phyloP scores from a whole-genome alignment of 2,113 vertebrate species.

The Scomber colias region DNA sequence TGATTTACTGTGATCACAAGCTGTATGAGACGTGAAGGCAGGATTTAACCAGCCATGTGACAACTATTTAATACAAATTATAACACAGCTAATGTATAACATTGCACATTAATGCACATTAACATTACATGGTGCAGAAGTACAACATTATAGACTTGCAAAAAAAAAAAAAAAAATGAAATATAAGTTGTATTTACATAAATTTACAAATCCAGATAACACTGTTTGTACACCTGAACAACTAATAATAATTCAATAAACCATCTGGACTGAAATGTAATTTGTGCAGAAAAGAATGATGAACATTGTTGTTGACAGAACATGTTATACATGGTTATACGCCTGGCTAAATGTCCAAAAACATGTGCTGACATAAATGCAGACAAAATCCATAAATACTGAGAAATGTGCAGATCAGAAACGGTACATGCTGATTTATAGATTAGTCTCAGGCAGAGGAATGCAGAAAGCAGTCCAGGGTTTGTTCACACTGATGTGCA shows the following conservation, averaged over 20 bases:
- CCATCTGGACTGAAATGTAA: neutral
- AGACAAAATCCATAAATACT: constrained; percentile 37
- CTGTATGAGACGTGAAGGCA: constrained; percentile 6
- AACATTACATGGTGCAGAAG: too few species aligned
- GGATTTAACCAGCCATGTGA: constrained; percentile 1
- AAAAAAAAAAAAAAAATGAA: too few species aligned
- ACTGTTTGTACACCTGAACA: neutral
- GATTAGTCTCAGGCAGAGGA: constrained; percentile 46
- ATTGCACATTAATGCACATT: neutral
- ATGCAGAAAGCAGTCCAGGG: constrained; percentile 46
- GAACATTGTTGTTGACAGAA: neutral
- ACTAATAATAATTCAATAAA: neutral
- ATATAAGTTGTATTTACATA: neutral
- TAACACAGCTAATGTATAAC: constrained; percentile 4
- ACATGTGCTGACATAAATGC: constrained; percentile 10
- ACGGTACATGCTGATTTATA: constrained; percentile 42
- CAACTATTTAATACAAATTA: constrained; percentile 1
- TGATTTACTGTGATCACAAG: constrained; percentile 16
- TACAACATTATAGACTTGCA: too few species aligned
- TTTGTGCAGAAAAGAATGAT: neutral
- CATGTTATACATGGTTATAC: neutral
- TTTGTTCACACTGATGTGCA: constrained; percentile 35
- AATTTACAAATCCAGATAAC: neutral
- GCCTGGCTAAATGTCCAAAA: neutral
- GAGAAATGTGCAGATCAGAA: constrained; percentile 30